Evolutionary conservation across 2,888 invertebrate species (phyloP), one percentile per base, ranked within the genome.

Genomic region (Pachymerium ferrugineum): DNA sequence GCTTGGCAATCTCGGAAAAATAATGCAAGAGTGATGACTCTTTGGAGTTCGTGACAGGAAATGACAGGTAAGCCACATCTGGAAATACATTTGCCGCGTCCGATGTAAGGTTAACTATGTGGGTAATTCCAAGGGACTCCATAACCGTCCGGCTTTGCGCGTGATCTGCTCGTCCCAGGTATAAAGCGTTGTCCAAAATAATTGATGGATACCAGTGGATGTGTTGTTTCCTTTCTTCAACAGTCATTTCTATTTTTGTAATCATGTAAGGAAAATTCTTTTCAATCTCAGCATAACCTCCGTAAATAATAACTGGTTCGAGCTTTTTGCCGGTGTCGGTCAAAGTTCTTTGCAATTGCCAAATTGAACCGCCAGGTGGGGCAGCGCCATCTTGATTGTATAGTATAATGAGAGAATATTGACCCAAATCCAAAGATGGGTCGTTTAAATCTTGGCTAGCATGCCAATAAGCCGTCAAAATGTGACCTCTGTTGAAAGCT

Each of bases 161-260:
- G 76, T 81, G 81, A 30, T 81, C 80, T 1, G 78, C 78, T 4
- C 79, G 76, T 14, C 81, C 81, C 35, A 80, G 76, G 76, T 80
- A 81, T 70, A 81, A 76, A 74, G 77, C 71, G 25, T 77, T 77
- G 1, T 80, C 79, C 14, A 79, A 31, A n/a, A 81, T 77, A 31
- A 80, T 77, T 12, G 80, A 79, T 3, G 81, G 81, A 74, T 79
- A 81, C 78, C 80, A 79, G 14, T 76, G 75, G 62, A 80, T 35
- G 35, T 72, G 74, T 29, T 75, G 72, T 68, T 74, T 72, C 19
- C 78, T 54, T 35, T 77, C 74, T 6, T 70, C 76, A 12, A 74
- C 35, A 2, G 71, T 72, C 31, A 76, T 28, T 3, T 76, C 75
- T 4, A 72, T 47, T 3, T 76, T 74, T 8, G 77, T 77, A 28